phyloP scores from a whole-genome alignment of 1,140 invertebrate genomes.

The Hirudo medicinalis region DNA sequence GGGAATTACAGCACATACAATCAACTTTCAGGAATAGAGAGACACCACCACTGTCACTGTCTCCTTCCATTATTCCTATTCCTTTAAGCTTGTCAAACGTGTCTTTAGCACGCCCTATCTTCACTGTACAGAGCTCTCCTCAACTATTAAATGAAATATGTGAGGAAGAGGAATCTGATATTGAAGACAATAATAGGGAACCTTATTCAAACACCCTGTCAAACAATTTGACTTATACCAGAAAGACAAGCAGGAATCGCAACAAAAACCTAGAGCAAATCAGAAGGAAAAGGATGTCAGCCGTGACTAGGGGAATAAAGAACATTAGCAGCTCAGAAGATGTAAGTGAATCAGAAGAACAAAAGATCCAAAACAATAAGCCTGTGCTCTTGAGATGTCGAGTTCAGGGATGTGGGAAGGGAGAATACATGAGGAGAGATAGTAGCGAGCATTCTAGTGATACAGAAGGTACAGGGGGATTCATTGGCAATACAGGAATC shows the following conservation, averaged over 20 bases:
- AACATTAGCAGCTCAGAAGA: constrained; percentile 4
- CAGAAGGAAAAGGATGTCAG: background rate
- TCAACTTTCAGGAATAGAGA: background rate
- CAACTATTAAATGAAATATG: constrained; percentile 57
- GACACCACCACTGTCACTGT: too few species aligned
- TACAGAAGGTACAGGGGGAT: constrained; percentile 29
- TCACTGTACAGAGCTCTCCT: constrained; percentile 47
- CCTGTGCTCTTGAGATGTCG: constrained; percentile 1
- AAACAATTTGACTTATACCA: background rate
- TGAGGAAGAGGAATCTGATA: constrained; percentile 48
- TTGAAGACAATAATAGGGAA: constrained; percentile 27
- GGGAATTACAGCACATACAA: background rate
- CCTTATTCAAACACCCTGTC: background rate
- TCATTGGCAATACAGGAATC: background rate
- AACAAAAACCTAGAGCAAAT: background rate
- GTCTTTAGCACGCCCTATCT: constrained; percentile 32
- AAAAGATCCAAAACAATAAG: background rate
- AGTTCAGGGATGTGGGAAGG: constrained; percentile 21
- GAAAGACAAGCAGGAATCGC: background rate
- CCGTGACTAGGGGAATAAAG: background rate
- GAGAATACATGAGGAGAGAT: constrained; percentile 35
- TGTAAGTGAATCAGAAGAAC: constrained; percentile 10
- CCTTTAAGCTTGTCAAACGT: background rate
- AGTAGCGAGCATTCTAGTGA: constrained; percentile 41
- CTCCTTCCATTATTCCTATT: background rate